Evolutionary conservation across 2,888 invertebrate species (phyloP).

Genomic region (Phoenoteleia sp.): DNA sequence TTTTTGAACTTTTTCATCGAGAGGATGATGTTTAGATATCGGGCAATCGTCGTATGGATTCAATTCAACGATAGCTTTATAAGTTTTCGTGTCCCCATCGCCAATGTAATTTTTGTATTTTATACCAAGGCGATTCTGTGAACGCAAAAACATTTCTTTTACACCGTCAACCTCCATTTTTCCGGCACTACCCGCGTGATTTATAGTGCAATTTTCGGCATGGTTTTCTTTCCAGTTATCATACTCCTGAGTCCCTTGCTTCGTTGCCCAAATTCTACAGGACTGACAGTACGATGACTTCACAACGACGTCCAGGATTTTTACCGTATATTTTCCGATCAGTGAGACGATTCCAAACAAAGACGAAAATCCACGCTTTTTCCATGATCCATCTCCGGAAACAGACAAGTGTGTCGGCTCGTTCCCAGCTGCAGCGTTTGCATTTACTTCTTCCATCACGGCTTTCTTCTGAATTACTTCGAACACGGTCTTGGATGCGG

Average conservation of each 20-base stretch:
- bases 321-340: conserved; percentile 58
- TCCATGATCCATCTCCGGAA: conserved; percentile 66
- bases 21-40: conserved; percentile 10
- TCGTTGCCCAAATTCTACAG: neutral
- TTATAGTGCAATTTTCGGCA: conserved; percentile 14
- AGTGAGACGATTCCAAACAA: conserved; percentile 68
- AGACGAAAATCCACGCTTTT: conserved; percentile 59
- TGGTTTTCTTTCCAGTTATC: conserved; percentile 27
- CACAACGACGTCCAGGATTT: conserved; percentile 67
- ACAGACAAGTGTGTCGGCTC: conserved; percentile 55
- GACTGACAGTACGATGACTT: conserved; percentile 57
- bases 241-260: conserved; percentile 26
- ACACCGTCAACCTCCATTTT: no score
- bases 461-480: conserved; percentile 61
- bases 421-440: conserved; percentile 64
- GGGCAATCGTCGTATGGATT: conserved; percentile 10
- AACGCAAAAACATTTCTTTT: no score
- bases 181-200: conserved; percentile 54
- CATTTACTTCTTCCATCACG: conserved; percentile 61
- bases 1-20: conserved; percentile 13
- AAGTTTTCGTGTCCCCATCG: neutral
- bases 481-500: conserved; percentile 51
- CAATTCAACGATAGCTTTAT: conserved; percentile 1
- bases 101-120: conserved; percentile 24
- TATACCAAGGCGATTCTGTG: no score